A percentile compares a stretch with the other conserved stretches of the same genome.
Conservation (phyloP, 1,140 invertebrate species). For the Euwallacea fornicatus region DNA sequence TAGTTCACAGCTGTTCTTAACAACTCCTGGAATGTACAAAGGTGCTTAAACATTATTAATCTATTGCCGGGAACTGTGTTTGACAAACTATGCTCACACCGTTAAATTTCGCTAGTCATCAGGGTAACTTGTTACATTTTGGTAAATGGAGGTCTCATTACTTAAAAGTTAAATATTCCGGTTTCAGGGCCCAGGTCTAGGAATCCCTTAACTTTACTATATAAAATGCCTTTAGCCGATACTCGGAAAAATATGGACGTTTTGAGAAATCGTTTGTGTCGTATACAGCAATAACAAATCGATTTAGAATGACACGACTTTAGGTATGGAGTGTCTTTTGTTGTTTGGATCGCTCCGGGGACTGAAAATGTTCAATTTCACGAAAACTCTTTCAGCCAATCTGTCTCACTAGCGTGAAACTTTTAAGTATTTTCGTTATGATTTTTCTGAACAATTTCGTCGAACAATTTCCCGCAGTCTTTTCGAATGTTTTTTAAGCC, state of each 20-base stretch:
- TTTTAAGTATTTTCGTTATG: constrained; percentile 30
- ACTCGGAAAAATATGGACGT: not conserved
- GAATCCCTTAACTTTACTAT: constrained; percentile 1
- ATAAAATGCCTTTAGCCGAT: not conserved
- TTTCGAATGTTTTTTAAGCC: constrained; percentile 24
- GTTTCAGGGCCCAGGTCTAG: not conserved
- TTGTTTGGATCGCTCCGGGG: constrained; percentile 19
- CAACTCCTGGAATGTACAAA: constrained; percentile 29
- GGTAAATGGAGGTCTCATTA: constrained; percentile 14
- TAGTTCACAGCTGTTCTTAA: constrained; percentile 29
- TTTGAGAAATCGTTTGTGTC: constrained; percentile 12
- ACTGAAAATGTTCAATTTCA: constrained; percentile 35
- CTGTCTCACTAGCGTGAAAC: constrained; percentile 31
- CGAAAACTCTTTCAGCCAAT: constrained; percentile 27
- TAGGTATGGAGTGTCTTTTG: constrained; percentile 22
- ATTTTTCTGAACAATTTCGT: constrained; percentile 36
- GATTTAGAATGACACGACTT: constrained; percentile 20
- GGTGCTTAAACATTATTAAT: constrained; percentile 34
- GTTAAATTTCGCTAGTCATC: constrained; percentile 32
- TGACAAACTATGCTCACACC: constrained; percentile 28
- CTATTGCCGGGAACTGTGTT: constrained; percentile 27
- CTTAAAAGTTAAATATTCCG: constrained; percentile 8
- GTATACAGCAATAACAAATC: constrained; percentile 22
- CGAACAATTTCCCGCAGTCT: not conserved
- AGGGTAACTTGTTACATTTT: constrained; percentile 28